Base-by-base conservation (phyloP, 2,888 invertebrate genomes). In the Neoascia interrupta region DNA sequence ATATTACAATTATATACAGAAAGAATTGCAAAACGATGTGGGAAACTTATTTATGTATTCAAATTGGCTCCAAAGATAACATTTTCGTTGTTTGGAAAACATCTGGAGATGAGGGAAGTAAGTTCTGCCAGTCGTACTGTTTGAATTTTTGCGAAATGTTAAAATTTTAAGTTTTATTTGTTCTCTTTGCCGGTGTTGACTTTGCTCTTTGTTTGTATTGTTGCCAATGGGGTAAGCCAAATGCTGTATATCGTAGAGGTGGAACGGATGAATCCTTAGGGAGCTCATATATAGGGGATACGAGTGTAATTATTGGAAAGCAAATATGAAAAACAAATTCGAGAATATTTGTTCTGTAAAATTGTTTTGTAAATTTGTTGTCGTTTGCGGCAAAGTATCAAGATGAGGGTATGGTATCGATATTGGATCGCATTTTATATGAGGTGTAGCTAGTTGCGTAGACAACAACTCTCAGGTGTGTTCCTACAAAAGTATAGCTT, bases 31-130 rank as follows among this genome's bases (percentile, higher is more conserved):
- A 28, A 28, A 49, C 28, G 45, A 41, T 58, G 49, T 36, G 49
- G 60, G 19, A 51, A 39, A 54, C 51, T 56, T 72, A 61, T 79
- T 72, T 79, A 79, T 79, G 66, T 61, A 79, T 72, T 72, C 72
- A 79, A 79, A 79, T 79, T 72, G 79, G 79, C 54, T 72, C 43
- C 54, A 49, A 56, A 56, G 72, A 79, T 66, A 79, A 49, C 53
- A 61, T 70, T 64, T 51, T 63, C 34, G 37, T 70, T 60, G 53
- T 66, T 60, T 53, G 34, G 13, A 34, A 75, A 68, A 16, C 51
- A 68, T 68, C 54, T 61, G 56, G 23, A 75, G 58, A 53, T 70
- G 69, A 15, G n/a, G n/a, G 47, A 70, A 37, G 18, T 49, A 6
- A 15, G 11, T 69, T 74, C 21, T 19, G 26, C 34, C 60, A 61